A percentile compares a stretch with the other conserved stretches of the same genome.
phyloP scores from a whole-genome alignment of 2,113 vertebrate genomes.

The Sapajus apella region DNA sequence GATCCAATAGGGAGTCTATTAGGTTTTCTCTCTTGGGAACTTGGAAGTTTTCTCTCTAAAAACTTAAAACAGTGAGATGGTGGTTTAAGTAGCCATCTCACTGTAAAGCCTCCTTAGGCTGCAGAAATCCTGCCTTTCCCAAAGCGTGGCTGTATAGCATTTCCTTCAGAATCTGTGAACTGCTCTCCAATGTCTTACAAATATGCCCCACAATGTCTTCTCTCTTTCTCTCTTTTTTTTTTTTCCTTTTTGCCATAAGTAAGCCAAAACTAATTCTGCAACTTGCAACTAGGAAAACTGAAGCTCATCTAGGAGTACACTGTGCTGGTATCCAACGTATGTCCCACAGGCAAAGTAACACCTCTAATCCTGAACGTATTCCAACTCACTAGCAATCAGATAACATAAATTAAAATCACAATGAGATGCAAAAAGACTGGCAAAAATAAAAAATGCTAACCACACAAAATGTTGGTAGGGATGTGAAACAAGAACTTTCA shows the following conservation, averaged over 20 bases:
- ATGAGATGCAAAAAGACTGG: not conserved
- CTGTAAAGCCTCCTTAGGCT: not conserved
- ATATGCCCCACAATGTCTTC: not conserved
- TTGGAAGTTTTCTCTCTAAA: too few species aligned
- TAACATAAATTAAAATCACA: not conserved
- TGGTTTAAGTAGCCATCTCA: not conserved
- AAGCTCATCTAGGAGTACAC: not conserved
- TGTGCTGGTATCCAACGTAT: not conserved
- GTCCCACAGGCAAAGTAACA: not conserved
- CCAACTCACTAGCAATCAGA: not conserved
- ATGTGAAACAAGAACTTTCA: not conserved
- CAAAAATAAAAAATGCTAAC: not conserved
- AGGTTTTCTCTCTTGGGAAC: not conserved
- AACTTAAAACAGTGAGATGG: not conserved
- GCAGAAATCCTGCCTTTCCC: not conserved
- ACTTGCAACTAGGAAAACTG: not conserved
- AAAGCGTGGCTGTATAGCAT: not conserved
- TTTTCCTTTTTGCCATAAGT: not conserved
- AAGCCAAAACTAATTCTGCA: not conserved
- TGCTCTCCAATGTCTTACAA: not conserved
- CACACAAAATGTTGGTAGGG: not conserved
- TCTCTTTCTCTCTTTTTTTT: not conserved
- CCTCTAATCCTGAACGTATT: not conserved
- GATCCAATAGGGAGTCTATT: not conserved
- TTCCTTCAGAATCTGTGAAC: not conserved